Evolutionary conservation across 1,140 invertebrate genomes (phyloP).

Genomic region (Cecropterus lyciades): DNA sequence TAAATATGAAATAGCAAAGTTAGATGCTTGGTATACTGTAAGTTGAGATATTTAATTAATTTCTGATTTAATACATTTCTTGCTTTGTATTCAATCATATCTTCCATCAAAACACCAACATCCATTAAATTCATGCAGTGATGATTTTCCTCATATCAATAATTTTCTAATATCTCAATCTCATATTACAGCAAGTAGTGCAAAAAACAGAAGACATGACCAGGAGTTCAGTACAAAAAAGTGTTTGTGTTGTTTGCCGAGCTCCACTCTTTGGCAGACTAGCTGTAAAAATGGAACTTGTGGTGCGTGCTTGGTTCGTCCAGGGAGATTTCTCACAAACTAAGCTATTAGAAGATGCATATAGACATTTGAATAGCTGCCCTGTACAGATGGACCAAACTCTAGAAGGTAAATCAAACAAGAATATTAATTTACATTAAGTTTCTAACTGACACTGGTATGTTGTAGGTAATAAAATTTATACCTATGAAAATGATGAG

Average conservation of each 20-base stretch:
- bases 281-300: slow-evolving; percentile 97
- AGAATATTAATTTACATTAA: not conserved
- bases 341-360: slow-evolving; percentile 96
- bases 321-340: slow-evolving; percentile 97
- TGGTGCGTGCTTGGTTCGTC: slow-evolving; percentile 98
- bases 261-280: slow-evolving; percentile 96
- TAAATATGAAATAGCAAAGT: no score
- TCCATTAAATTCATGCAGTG: slow-evolving; percentile 4
- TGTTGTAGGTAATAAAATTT: no score
- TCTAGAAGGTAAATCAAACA: slow-evolving; percentile 88
- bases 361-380: slow-evolving; percentile 95
- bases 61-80: no score
- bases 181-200: slow-evolving; percentile 88
- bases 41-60: no score
- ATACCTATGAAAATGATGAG: no score
- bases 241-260: slow-evolving; percentile 88
- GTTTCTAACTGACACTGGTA: no score
- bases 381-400: slow-evolving; percentile 90
- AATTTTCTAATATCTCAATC: no score
- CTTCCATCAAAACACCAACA: no score
- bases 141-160: no score
- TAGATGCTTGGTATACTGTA: no score
- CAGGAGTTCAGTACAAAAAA: slow-evolving; percentile 88
- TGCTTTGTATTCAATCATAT: no score
- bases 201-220: slow-evolving; percentile 99